Evolutionary conservation across 2,888 invertebrate species (phyloP), one percentile per base, ranked within the genome.

Genomic region (Anaspis maculata): DNA sequence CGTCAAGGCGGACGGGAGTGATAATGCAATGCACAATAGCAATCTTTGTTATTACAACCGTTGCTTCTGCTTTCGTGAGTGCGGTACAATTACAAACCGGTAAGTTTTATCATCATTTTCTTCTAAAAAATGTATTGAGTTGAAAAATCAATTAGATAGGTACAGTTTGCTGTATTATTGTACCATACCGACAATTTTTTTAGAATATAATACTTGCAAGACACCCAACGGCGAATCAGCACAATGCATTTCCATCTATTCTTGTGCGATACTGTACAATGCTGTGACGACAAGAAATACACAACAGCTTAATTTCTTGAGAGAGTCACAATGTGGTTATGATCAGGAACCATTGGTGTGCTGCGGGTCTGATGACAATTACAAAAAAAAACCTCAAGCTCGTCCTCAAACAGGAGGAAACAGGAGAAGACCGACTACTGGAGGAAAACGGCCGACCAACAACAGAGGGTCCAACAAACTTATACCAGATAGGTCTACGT

Each of bases 291-390:
- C 49, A 9, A 49, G 39, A 28, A 49, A 58, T 34, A 34, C 45
- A 1, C 41, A 51, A n/a, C 55, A 53, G 34, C 25, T 56, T 3
- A 41, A 46, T 12, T 74, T 68, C 45, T 54, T 77, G 13, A 62
- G 66, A 26, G 54, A 62, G 37, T 74, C 76, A 0, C 71, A 72
- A 37, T 76, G 76, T 42, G 75, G 74, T 1, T 73, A 72, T 44
- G 59, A 64, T 12, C 9, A 15, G 15, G 49, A 52, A 1, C 74
- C 74, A 0, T 62, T 54, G 13, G 74, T 76, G 0, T 77, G 77
- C 54, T 77, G 77, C 38, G 66, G 66, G 13, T 40, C 44, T n/a
- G 35, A 33, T 3, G 37, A 32, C 11, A 49, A 44, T 27, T 56
- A 43, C 27, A 30, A 25, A 26, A 15, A 15, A 22, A n/a, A n/a